Percentiles rank a stretch among this genome's conserved stretches.
phyloP scores from a whole-genome alignment of 2,113 vertebrate species.

The Saguinus midas region DNA sequence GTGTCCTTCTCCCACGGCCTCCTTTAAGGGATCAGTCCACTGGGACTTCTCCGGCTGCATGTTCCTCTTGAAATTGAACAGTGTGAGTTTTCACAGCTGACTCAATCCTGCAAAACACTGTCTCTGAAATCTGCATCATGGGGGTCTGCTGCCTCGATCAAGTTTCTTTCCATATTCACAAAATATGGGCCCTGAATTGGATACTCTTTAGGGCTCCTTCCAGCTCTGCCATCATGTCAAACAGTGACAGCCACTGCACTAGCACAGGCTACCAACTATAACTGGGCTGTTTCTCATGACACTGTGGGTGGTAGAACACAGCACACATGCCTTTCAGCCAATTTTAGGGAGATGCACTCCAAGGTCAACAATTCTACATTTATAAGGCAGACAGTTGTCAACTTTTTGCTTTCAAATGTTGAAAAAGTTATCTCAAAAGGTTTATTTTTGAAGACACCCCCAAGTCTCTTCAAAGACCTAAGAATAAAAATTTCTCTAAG shows the following conservation, averaged over 20 bases:
- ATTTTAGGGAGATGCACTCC: not conserved
- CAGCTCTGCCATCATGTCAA: not conserved
- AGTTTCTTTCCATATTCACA: not conserved
- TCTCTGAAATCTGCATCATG: not conserved
- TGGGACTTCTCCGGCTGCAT: not conserved
- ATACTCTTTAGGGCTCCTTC: not conserved
- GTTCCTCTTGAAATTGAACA: not conserved
- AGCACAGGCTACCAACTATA: not conserved
- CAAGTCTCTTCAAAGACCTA: not conserved
- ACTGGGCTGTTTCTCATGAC: not conserved
- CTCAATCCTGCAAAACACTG: not conserved
- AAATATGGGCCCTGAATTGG: not conserved
- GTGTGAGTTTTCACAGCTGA: not conserved
- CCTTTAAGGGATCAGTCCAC: rapidly evolving
- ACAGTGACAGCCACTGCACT: not conserved
- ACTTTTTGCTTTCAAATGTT: not conserved
- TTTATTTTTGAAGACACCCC: not conserved
- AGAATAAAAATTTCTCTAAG: not conserved
- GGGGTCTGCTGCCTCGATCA: not conserved
- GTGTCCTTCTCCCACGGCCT: not conserved
- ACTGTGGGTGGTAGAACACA: not conserved
- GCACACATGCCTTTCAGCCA: not conserved
- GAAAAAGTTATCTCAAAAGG: not conserved
- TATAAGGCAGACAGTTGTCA: not conserved
- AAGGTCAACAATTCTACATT: not conserved